Evolutionary conservation across 2,113 vertebrate genomes (phyloP).

Genomic region (Salminus brasiliensis): DNA sequence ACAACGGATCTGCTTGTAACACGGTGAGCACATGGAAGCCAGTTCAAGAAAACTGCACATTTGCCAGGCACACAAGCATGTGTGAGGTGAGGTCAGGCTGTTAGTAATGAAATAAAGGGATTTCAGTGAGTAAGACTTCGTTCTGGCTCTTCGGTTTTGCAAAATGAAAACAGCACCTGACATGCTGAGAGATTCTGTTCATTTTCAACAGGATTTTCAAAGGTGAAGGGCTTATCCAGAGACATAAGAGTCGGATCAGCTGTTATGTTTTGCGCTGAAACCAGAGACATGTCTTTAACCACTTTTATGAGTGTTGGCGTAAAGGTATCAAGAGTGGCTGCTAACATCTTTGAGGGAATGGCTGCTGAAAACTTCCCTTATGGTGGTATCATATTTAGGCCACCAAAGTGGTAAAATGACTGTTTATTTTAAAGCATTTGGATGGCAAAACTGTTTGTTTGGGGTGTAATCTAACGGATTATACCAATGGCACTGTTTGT

Average conservation of each 20-base stretch:
- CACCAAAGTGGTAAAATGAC: background rate
- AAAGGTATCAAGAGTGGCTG: background rate
- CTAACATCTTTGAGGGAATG: background rate
- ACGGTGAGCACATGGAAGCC: background rate
- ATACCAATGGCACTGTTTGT: conserved; percentile 36
- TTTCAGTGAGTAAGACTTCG: conserved; percentile 31
- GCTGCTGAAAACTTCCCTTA: background rate
- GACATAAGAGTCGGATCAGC: conserved; percentile 7
- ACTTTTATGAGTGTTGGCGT: conserved; percentile 9
- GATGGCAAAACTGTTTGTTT: conserved; percentile 41
- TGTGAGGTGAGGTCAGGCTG: conserved; percentile 40
- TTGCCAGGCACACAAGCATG: conserved; percentile 29
- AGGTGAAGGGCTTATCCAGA: conserved; percentile 22
- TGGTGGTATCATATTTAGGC: background rate
- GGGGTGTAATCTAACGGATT: conserved; percentile 28
- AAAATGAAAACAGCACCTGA: conserved; percentile 48
- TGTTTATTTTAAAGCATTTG: conserved; percentile 28
- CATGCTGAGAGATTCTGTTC: conserved; percentile 41
- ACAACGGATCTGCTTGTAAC: conserved; percentile 12
- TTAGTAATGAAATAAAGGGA: conserved; percentile 45
- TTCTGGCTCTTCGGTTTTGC: conserved; percentile 34
- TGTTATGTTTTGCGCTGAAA: conserved; percentile 21
- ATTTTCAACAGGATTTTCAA: conserved; percentile 35
- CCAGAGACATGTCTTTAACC: background rate
- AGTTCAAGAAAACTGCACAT: conserved; percentile 8